Evolutionary conservation across 1,140 invertebrate genomes (phyloP).

Genomic region (Apis cerana): DNA sequence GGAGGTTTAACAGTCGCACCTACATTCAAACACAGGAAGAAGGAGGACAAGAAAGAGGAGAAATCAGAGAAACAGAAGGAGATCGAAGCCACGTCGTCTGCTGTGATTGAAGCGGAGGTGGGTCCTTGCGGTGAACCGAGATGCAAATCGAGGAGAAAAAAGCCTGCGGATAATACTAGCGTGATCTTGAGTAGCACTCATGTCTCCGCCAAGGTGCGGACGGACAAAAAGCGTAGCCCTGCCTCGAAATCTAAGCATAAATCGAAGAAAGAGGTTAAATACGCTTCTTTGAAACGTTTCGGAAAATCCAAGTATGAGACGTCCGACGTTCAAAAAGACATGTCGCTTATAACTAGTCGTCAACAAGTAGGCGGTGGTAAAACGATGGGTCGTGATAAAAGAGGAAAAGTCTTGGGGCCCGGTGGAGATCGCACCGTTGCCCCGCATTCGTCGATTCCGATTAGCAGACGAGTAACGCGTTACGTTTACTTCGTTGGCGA

Average conservation of each 20-base stretch:
- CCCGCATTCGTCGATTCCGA: constrained; percentile 33
- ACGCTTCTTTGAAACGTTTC: neutral
- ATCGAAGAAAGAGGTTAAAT: neutral
- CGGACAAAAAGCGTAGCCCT: neutral
- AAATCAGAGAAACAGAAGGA: constrained; percentile 55
- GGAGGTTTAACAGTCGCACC: neutral
- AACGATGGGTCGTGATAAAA: neutral
- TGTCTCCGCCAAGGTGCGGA: neutral
- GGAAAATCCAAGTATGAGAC: neutral
- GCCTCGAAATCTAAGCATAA: neutral
- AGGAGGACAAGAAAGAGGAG: constrained; percentile 63
- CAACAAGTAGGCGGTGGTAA: neutral
- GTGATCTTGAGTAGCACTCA: neutral
- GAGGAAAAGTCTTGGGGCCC: constrained; percentile 8
- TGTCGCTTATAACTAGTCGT: too few relatives aligned
- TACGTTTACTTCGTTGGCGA: constrained; percentile 63
- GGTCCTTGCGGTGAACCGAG: constrained; percentile 71
- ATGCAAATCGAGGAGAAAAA: constrained; percentile 70
- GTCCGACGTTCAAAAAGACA: too few relatives aligned
- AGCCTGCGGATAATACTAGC: neutral
- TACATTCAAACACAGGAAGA: constrained; percentile 51
- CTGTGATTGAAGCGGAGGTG: constrained; percentile 27
- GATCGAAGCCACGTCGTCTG: neutral
- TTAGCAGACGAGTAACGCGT: constrained; percentile 70
- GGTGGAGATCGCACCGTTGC: constrained; percentile 7